These are phyloP conservation scores for Patella ulyssiponensis DNA, from an alignment of 2,888 invertebrate genomes.

Conservation along the genomic window DNA sequence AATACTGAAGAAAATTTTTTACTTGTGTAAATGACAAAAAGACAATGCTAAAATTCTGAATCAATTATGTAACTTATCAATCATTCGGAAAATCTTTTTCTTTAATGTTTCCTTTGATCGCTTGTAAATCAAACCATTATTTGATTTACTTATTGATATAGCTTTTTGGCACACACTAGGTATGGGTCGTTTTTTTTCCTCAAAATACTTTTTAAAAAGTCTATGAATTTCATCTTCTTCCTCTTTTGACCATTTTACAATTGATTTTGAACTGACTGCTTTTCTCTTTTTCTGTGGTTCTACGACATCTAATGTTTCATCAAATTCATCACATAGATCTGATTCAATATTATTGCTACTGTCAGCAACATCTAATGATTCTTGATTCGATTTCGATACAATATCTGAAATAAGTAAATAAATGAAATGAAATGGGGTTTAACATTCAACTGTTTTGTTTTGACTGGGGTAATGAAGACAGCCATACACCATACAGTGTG, in stretches of 20 bases:
- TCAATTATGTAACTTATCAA: not conserved
- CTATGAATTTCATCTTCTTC: not conserved
- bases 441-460: not conserved
- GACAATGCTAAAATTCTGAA: no score
- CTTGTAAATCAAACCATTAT: not conserved
- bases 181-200: not conserved
- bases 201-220: not conserved
- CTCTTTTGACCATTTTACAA: not conserved
- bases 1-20: no score
- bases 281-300: not conserved
- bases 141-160: not conserved
- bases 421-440: not conserved
- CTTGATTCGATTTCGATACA: not conserved
- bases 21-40: no score
- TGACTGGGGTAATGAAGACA: no score
- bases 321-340: not conserved
- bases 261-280: not conserved
- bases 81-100: not conserved
- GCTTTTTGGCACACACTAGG: not conserved
- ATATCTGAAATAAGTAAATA: not conserved
- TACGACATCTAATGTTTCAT: not conserved
- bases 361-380: not conserved
- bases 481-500: no score
- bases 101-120: not conserved
- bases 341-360: not conserved